A percentile compares a stretch with the other conserved stretches of the same genome.
These are phyloP conservation scores for Colostygia pectinataria DNA, from an alignment of 2,888 invertebrate species.

Conservation along the genomic window DNA sequence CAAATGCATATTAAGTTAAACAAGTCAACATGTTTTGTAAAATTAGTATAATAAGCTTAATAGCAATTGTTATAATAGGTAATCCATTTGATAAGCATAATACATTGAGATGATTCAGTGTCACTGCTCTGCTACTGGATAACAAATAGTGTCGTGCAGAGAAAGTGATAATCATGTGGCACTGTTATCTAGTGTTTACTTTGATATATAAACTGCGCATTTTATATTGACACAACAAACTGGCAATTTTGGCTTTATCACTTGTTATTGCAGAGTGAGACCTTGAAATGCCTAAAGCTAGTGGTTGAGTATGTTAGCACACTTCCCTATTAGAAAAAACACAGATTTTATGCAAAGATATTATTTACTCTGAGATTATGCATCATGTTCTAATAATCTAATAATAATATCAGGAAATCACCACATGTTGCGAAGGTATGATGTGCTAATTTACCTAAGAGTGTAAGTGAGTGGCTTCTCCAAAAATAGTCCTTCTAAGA, in stretches of 20 bases:
- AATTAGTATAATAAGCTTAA: no score
- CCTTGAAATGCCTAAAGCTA: conserved; percentile 2
- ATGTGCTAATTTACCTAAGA: no score
- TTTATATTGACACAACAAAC: neutral
- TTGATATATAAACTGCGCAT: neutral
- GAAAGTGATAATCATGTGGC: neutral
- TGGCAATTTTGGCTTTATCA: neutral
- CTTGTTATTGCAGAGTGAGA: conserved; percentile 9
- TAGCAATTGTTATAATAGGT: no score
- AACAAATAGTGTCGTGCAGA: neutral
- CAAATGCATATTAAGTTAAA: no score
- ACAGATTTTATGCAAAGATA: neutral
- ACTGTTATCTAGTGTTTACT: neutral
- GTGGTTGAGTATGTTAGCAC: neutral
- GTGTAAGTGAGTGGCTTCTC: no score
- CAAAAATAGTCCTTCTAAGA: no score
- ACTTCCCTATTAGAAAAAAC: neutral
- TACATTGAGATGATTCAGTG: no score
- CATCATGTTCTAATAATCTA: no score
- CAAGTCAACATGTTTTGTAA: no score
- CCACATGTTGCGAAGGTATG: no score
- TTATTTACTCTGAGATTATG: no score
- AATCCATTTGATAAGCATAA: conserved; percentile 4
- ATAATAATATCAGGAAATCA: no score
- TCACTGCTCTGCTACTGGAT: neutral